phyloP scores from a whole-genome alignment of 1,140 invertebrate species.

The Drosophila prosaltans region DNA sequence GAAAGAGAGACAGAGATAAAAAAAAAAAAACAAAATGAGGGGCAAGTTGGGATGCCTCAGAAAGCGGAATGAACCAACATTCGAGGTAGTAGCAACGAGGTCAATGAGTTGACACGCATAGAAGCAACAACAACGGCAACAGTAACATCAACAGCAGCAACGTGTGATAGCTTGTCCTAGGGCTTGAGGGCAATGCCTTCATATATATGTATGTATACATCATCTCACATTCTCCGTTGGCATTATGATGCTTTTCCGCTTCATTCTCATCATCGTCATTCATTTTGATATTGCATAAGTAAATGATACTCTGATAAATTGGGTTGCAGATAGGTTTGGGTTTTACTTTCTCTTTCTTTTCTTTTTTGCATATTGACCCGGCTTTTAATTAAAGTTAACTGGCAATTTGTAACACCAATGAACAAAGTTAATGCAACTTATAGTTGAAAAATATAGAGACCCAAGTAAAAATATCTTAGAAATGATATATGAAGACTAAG shows the following conservation, averaged over 20 bases:
- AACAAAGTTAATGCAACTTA: no score
- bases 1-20: background rate
- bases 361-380: constrained; percentile 62
- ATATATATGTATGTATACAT: background rate
- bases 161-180: constrained; percentile 29
- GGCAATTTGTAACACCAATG: constrained; percentile 10
- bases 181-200: constrained; percentile 45
- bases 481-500: no score
- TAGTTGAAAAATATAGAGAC: no score
- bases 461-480: no score
- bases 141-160: constrained; percentile 23
- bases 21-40: constrained; percentile 14
- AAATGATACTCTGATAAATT: constrained; percentile 9
- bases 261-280: background rate
- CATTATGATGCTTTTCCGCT: constrained; percentile 22
- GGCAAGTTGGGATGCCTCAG: constrained; percentile 13
- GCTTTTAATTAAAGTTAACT: constrained; percentile 38
- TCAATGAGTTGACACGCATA: constrained; percentile 63
- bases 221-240: background rate
- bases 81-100: constrained; percentile 48
- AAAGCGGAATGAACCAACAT: constrained; percentile 19
- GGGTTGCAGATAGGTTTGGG: no score
- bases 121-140: constrained; percentile 34
- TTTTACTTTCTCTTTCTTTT: background rate
- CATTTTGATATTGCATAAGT: constrained; percentile 34